These are phyloP conservation scores for Epinotia nisella DNA, from an alignment of 2,888 invertebrate species.

Conservation along the genomic window DNA sequence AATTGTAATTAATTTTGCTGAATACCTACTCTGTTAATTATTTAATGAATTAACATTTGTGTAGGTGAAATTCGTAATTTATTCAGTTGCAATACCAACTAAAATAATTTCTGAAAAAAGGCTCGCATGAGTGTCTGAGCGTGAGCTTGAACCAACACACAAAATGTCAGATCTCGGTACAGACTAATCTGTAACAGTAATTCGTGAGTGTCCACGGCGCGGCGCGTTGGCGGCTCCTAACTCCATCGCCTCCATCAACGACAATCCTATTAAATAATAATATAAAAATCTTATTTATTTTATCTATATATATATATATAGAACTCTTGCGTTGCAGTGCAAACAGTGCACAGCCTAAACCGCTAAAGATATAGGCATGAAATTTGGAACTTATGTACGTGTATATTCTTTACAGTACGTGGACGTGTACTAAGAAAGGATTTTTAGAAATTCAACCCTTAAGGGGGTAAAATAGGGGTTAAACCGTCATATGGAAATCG, in stretches of 20 bases:
- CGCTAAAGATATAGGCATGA: no score
- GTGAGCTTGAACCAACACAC: slow-evolving; percentile 4
- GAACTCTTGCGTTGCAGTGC: no score
- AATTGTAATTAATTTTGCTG: not conserved
- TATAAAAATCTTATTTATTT: not conserved
- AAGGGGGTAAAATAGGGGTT: no score
- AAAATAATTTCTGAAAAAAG: not conserved
- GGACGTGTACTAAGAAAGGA: no score
- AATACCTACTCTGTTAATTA: no score
- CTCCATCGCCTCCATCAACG: not conserved
- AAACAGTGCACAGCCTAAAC: no score
- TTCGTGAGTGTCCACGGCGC: slow-evolving; percentile 19
- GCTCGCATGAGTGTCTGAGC: not conserved
- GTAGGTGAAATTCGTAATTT: not conserved
- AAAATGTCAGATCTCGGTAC: slow-evolving; percentile 22
- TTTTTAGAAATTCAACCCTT: no score
- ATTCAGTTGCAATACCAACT: slow-evolving; percentile 11
- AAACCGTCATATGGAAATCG: no score
- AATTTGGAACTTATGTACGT: no score
- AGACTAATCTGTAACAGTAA: slow-evolving; percentile 30
- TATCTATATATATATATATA: no score
- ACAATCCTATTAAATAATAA: slow-evolving; percentile 6
- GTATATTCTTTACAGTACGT: no score
- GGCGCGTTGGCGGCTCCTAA: not conserved
- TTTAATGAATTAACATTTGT: not conserved